Evolutionary conservation across 2,797 vertebrate genomes (phyloP).

Genomic region (Alectoris magna): DNA sequence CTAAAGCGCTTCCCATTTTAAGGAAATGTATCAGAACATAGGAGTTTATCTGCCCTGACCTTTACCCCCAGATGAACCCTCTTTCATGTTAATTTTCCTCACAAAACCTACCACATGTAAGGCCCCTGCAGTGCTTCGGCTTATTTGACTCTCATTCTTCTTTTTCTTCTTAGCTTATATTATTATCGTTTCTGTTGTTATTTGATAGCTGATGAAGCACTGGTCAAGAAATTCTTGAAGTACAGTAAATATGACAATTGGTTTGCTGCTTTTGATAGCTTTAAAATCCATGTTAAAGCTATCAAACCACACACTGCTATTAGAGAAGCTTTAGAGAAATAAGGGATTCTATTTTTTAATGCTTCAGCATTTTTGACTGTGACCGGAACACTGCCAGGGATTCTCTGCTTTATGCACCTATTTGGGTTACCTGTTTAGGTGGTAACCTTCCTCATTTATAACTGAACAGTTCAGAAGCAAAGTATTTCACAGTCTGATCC

Average conservation of each 20-base stretch:
- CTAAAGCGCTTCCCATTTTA: slow-evolving; percentile 77
- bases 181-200: neutral
- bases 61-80: slow-evolving; percentile 77
- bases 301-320: neutral
- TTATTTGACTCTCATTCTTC: slow-evolving; percentile 69
- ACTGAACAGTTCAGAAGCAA: neutral
- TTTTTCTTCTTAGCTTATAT: neutral
- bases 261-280: neutral
- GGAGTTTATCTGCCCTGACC: slow-evolving; percentile 85
- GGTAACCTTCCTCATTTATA: neutral
- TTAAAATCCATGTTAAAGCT: neutral
- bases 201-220: slow-evolving; percentile 55
- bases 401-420: neutral
- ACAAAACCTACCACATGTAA: slow-evolving; percentile 80
- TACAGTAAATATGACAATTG: neutral
- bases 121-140: slow-evolving; percentile 73
- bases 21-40: slow-evolving; percentile 82
- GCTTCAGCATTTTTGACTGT: neutral
- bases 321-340: neutral
- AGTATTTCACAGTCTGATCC: neutral
- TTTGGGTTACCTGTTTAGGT: neutral
- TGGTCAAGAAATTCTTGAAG: slow-evolving; percentile 28
- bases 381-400: neutral
- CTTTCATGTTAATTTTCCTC: slow-evolving; percentile 83
- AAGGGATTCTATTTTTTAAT: neutral